Percentiles rank a stretch among this genome's conserved stretches.
These are phyloP conservation scores for Anoplolepis gracilipes DNA, from an alignment of 1,140 invertebrate genomes.

Conservation along the genomic window DNA sequence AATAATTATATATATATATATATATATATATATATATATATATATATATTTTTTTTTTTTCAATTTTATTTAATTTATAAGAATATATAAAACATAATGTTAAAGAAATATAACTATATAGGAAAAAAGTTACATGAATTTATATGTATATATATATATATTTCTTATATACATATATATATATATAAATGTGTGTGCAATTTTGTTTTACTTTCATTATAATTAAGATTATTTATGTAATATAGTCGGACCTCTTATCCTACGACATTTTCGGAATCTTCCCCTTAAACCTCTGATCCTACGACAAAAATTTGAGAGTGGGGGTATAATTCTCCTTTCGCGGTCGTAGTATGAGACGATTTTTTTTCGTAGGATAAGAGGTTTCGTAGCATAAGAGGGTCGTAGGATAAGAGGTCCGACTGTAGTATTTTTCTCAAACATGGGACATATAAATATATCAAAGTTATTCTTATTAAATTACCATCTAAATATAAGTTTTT, in stretches of 20 bases:
- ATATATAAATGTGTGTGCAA: neutral
- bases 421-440: no score
- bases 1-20: constrained; percentile 1
- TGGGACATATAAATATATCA: neutral
- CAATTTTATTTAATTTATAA: neutral
- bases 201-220: neutral
- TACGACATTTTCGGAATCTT: no score
- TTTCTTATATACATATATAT: no score
- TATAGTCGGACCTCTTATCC: no score
- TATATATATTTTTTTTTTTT: neutral
- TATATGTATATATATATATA: no score
- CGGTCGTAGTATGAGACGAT: no score
- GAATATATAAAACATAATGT: neutral
- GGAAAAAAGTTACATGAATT: neutral
- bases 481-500: neutral
- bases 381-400: no score
- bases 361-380: no score
- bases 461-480: constrained; percentile 23
- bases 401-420: no score
- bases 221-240: neutral
- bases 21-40: neutral
- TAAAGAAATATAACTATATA: neutral
- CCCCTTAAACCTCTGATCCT: no score
- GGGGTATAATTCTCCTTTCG: no score
- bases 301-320: no score